A percentile compares a stretch with the other conserved stretches of the same genome.
phyloP scores from a whole-genome alignment of 2,113 vertebrate species.

The Henicopernis longicauda region DNA sequence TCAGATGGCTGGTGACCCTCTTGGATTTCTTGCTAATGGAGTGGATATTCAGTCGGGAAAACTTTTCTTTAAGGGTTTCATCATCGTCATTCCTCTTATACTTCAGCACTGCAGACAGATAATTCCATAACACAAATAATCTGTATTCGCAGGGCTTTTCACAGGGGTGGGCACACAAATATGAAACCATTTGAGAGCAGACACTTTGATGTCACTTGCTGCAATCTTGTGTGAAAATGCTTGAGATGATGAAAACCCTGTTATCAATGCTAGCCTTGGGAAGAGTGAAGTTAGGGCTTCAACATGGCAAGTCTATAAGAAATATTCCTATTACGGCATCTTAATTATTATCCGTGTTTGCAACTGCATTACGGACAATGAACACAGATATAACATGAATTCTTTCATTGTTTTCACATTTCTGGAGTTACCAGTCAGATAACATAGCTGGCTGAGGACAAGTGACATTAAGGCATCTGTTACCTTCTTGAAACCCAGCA shows the following conservation, averaged over 20 bases:
- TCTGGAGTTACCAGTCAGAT: background rate
- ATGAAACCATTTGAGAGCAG: background rate
- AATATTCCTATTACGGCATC: background rate
- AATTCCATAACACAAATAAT: background rate
- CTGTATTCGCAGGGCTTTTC: background rate
- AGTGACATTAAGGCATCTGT: background rate
- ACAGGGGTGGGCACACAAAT: background rate
- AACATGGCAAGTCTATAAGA: background rate
- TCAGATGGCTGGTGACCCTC: conserved; percentile 90
- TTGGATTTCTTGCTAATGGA: conserved; percentile 97
- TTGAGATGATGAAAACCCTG: conserved; percentile 5
- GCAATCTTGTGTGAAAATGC: conserved; percentile 28
- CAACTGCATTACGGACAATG: background rate
- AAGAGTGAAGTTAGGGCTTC: background rate
- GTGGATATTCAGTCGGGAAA: conserved; percentile 91
- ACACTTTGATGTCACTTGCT: background rate
- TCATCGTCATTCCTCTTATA: conserved; percentile 93
- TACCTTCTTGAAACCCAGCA: background rate
- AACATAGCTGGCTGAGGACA: background rate
- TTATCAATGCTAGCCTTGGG: background rate
- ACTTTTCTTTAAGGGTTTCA: conserved; percentile 87
- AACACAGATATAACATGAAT: background rate
- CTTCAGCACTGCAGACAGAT: conserved; percentile 85
- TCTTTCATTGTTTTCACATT: background rate
- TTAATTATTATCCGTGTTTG: conserved; percentile 10